Conservation (phyloP, 2,888 invertebrate genomes). For the Cephus spinipes region DNA sequence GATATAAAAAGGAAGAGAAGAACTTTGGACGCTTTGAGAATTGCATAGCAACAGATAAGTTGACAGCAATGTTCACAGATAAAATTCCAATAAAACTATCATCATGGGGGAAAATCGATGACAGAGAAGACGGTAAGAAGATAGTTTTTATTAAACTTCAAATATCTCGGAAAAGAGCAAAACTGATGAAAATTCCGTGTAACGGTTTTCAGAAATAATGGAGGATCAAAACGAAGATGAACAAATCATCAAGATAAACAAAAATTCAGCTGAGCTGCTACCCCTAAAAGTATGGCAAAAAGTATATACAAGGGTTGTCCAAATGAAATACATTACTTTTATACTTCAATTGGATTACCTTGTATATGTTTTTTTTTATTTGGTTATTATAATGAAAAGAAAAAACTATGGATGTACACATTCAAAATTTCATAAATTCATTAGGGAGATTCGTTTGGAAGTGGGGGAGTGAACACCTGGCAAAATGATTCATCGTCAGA, state of each 20-base stretch:
- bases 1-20: slow-evolving; percentile 55
- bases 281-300: slow-evolving; percentile 42
- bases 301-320: background rate
- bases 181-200: slow-evolving; percentile 10
- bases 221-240: slow-evolving; percentile 28
- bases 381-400: background rate
- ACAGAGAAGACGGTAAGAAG: slow-evolving; percentile 35
- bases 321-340: background rate
- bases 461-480: slow-evolving; percentile 58
- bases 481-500: slow-evolving; percentile 48
- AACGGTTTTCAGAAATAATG: background rate
- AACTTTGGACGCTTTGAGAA: slow-evolving; percentile 54
- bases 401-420: background rate
- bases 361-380: background rate
- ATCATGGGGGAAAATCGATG: slow-evolving; percentile 49
- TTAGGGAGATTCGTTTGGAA: slow-evolving; percentile 55
- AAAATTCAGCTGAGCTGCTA: slow-evolving; percentile 66
- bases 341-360: background rate
- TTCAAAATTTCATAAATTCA: slow-evolving; percentile 8
- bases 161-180: slow-evolving; percentile 30
- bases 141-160: slow-evolving; percentile 8
- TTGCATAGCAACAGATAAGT: slow-evolving; percentile 58
- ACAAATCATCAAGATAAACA: slow-evolving; percentile 50
- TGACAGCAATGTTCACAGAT: slow-evolving; percentile 61
- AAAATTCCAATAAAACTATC: slow-evolving; percentile 56